Conservation (phyloP, 2,113 vertebrate genomes). For the Isurus oxyrinchus region DNA sequence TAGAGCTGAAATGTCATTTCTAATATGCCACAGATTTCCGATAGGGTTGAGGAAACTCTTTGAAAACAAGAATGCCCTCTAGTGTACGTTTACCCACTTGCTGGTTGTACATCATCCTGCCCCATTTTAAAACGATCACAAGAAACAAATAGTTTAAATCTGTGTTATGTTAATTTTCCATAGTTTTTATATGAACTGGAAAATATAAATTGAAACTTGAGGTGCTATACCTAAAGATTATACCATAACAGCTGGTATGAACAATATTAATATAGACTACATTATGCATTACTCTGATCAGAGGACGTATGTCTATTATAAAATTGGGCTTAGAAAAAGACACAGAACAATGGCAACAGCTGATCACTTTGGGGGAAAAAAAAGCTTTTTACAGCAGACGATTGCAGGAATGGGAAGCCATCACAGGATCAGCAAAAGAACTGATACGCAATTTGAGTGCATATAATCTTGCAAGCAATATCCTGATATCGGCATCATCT, state of each 20-base stretch:
- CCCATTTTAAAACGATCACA: background rate
- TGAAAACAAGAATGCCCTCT: conserved; percentile 25
- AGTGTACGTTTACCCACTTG: background rate
- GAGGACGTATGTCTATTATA: background rate
- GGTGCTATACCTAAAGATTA: background rate
- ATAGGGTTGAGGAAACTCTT: background rate
- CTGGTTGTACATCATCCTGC: background rate
- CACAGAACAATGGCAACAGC: background rate
- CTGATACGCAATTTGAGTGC: background rate
- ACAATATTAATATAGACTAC: background rate
- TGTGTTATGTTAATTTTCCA: background rate
- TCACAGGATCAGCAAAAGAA: background rate
- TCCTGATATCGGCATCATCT: background rate
- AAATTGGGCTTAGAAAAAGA: background rate
- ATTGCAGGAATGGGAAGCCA: background rate
- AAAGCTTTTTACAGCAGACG: background rate
- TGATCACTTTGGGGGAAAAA: background rate
- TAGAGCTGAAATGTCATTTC: background rate
- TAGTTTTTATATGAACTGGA: background rate
- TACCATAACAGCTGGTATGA: background rate
- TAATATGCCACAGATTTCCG: background rate
- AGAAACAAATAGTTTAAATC: too few relatives aligned
- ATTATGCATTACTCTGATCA: background rate
- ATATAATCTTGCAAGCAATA: background rate
- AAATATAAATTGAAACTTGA: background rate